A percentile compares a stretch with the other conserved stretches of the same genome.
Conservation (phyloP, 2,113 vertebrate species). For the Nothobranchius kuhntae region DNA sequence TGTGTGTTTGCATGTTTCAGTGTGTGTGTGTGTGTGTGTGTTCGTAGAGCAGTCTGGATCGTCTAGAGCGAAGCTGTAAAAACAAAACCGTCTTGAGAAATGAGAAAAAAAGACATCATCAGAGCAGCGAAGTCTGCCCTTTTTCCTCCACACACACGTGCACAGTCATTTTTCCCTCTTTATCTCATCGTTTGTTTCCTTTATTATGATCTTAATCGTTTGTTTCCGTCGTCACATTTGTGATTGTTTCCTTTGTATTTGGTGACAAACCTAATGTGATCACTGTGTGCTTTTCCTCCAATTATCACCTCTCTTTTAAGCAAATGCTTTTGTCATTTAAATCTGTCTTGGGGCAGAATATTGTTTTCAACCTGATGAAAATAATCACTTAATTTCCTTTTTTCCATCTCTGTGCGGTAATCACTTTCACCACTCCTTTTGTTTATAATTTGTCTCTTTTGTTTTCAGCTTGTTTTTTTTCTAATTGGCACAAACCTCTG, state of each 20-base stretch:
- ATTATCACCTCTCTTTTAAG: slow-evolving; percentile 7
- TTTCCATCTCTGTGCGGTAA: slow-evolving; percentile 21
- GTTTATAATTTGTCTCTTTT: slow-evolving; percentile 54
- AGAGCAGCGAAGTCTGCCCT: slow-evolving; percentile 43
- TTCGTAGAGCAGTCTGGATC: slow-evolving; percentile 44
- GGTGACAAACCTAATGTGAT: slow-evolving; percentile 5
- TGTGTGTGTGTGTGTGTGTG: slow-evolving; percentile 50
- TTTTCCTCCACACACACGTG: not conserved
- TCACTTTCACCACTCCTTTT: slow-evolving; percentile 43
- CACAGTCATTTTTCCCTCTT: not conserved
- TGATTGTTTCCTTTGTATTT: not conserved
- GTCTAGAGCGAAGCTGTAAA: slow-evolving; percentile 70
- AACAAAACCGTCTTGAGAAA: slow-evolving; percentile 64
- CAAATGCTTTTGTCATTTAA: slow-evolving; percentile 6
- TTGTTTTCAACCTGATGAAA: slow-evolving; percentile 37
- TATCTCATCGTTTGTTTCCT: not conserved
- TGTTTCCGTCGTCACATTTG: not conserved
- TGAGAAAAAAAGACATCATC: slow-evolving; percentile 23
- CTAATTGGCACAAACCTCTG: slow-evolving; percentile 66
- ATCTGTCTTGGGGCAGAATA: not conserved
- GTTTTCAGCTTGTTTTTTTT: slow-evolving; percentile 49
- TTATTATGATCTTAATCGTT: not conserved
- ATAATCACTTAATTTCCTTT: slow-evolving; percentile 36
- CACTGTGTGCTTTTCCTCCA: slow-evolving; percentile 8
- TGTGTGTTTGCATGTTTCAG: slow-evolving; percentile 13